phyloP scores from a whole-genome alignment of 2,888 invertebrate species.

The Loripinus fragilis region DNA sequence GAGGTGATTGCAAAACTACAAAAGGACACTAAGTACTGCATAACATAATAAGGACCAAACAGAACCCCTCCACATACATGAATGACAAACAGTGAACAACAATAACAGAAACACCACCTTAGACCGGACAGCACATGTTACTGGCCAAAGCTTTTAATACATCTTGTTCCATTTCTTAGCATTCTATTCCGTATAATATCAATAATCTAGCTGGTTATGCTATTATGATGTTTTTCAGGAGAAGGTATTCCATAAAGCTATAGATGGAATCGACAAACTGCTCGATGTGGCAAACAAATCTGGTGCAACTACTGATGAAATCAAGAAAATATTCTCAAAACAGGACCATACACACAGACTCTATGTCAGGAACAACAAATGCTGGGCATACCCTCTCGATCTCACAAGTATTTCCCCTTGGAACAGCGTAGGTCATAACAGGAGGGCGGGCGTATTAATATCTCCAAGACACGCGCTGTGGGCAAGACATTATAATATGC shows the following conservation, averaged over 20 bases:
- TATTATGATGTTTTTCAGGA: conserved; percentile 48
- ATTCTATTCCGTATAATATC: no score
- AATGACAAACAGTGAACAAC: no score
- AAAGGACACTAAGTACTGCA: no score
- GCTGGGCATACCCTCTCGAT: conserved; percentile 72
- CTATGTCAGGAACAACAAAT: conserved; percentile 61
- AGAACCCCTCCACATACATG: no score
- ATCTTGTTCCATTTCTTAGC: background rate
- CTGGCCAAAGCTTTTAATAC: background rate
- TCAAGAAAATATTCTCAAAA: conserved; percentile 62
- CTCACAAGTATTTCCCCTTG: conserved; percentile 71
- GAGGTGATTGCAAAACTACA: no score
- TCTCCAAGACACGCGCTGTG: conserved; percentile 70
- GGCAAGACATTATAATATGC: conserved; percentile 70
- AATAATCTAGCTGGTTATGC: no score
- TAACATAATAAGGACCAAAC: no score
- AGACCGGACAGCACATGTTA: no score
- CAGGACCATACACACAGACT: conserved; percentile 64
- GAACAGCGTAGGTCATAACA: conserved; percentile 64
- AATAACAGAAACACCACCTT: no score
- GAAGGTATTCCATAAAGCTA: conserved; percentile 55
- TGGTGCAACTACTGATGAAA: conserved; percentile 48
- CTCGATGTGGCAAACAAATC: conserved; percentile 42
- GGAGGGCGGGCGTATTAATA: conserved; percentile 67
- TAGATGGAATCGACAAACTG: conserved; percentile 64